A percentile compares a stretch with the other conserved stretches of the same genome.
phyloP scores from a whole-genome alignment of 2,888 invertebrate species.

The Aphodius granarius region DNA sequence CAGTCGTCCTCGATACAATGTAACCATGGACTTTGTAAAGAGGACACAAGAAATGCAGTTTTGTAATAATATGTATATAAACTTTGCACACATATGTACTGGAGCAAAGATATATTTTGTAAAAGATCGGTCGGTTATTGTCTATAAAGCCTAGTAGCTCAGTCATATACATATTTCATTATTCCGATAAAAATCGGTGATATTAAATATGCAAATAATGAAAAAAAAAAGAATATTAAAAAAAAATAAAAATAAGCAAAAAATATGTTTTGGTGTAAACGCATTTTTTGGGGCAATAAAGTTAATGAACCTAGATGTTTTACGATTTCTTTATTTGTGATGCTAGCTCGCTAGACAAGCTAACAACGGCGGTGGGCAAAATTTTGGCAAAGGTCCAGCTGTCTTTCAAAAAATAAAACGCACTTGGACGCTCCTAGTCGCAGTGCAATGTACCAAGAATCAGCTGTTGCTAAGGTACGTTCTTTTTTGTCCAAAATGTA shows the following conservation, averaged over 20 bases:
- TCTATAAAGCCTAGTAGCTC: no score
- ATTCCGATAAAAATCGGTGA: no score
- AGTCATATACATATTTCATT: no score
- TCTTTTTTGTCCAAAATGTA: neutral
- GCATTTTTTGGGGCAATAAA: neutral
- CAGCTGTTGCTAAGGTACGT: neutral
- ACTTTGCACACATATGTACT: no score
- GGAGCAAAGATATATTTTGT: no score
- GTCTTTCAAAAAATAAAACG: neutral
- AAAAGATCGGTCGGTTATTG: no score
- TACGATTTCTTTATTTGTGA: neutral
- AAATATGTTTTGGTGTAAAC: neutral
- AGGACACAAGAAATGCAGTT: neutral
- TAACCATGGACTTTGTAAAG: neutral
- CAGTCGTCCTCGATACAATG: neutral
- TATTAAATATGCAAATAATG: no score
- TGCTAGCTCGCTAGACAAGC: neutral
- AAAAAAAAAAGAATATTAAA: no score
- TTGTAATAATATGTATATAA: neutral
- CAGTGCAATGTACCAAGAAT: neutral
- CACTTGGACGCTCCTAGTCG: neutral
- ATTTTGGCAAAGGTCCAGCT: slow-evolving; percentile 5
- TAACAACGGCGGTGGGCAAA: neutral
- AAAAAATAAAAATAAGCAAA: no score
- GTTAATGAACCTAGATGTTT: slow-evolving; percentile 1